These are phyloP conservation scores for Drosophila multiciliata DNA, from an alignment of 2,888 invertebrate genomes.

Conservation along the genomic window DNA sequence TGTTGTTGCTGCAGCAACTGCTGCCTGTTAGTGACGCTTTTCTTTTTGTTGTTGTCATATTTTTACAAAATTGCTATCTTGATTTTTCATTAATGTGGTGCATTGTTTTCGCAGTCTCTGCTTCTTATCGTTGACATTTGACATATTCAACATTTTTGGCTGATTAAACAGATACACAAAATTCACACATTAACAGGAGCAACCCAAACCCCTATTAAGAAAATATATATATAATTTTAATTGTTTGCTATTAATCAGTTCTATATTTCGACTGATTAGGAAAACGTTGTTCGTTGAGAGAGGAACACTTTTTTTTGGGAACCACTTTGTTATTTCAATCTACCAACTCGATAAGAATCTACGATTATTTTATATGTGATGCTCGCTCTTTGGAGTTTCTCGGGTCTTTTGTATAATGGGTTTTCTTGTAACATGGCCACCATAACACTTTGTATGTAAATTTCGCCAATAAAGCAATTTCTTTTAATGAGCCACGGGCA, in stretches of 20 bases:
- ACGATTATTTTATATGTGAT: slow-evolving; percentile 28
- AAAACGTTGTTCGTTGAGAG: background rate
- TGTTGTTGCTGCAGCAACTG: slow-evolving; percentile 24
- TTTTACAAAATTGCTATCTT: slow-evolving; percentile 50
- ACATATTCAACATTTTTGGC: slow-evolving; percentile 33
- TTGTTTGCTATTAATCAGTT: slow-evolving; percentile 1
- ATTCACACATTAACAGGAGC: slow-evolving; percentile 7
- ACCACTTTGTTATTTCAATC: slow-evolving; percentile 39
- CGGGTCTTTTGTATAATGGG: slow-evolving; percentile 54
- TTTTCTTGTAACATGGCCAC: slow-evolving; percentile 66
- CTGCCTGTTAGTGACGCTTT: slow-evolving; percentile 43
- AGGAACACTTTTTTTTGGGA: background rate
- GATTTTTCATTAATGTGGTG: slow-evolving; percentile 65
- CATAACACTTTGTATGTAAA: slow-evolving; percentile 77
- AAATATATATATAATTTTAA: background rate
- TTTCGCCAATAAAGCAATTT: slow-evolving; percentile 77
- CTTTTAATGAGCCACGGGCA: slow-evolving; percentile 72
- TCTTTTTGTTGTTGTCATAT: slow-evolving; percentile 36
- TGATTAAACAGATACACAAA: slow-evolving; percentile 18
- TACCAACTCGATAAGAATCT: slow-evolving; percentile 39
- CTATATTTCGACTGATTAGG: background rate
- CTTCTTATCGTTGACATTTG: slow-evolving; percentile 44
- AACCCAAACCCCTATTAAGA: background rate
- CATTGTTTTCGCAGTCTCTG: slow-evolving; percentile 42
- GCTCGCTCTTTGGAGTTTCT: slow-evolving; percentile 13